Base-by-base conservation (phyloP, 2,113 vertebrate species). In the Grammomys surdaster region DNA sequence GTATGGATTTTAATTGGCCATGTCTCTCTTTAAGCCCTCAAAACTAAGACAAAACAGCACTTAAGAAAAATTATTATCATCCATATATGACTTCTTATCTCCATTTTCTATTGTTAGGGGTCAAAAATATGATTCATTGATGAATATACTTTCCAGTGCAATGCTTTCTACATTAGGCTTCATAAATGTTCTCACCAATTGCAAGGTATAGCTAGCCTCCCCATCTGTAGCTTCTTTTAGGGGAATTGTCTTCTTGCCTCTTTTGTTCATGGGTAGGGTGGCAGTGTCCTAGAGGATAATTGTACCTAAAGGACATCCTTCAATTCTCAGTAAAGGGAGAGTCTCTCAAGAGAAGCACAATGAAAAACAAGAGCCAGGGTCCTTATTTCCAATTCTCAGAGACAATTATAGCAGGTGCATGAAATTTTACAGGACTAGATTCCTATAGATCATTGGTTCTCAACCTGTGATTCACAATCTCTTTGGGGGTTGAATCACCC, bases 41-140 rank as follows among this genome's bases (percentile, higher is more conserved):
- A 78, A 84, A 63, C 20, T n/a, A 40, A 46, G 17, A 70, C 24
- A 80, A 80, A 33, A 80, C 1, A 73, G 63, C 7, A 20, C 91
- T 72, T 43, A 43, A 56, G 60, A 76, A 87, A 80, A 28, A 67
- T 2, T 36, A 1, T 40, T 73, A 65, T 80, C 48, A 56, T 33
- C 28, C 1, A 77, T 36, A 31, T 65, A 63, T 84, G 80, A 86
- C 78, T 67, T 80, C 26, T 92, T 72, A 60, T 60, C 13, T 2
- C 26, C 36, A 73, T 60, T 93, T 97, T 96, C 48, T 31, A 51
- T 88, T 8, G 17, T 73, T 90, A 84, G 46, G 87, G 67, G 20
- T 84, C 22, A 86, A 48, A 92, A 46, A 3, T 51, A 46, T 17
- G 5, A 33, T 26, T 94, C 26, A 36, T 36, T 60, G n/a, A 73